Base-by-base conservation (phyloP, 2,888 invertebrate species). In the Tinea pellionella region DNA sequence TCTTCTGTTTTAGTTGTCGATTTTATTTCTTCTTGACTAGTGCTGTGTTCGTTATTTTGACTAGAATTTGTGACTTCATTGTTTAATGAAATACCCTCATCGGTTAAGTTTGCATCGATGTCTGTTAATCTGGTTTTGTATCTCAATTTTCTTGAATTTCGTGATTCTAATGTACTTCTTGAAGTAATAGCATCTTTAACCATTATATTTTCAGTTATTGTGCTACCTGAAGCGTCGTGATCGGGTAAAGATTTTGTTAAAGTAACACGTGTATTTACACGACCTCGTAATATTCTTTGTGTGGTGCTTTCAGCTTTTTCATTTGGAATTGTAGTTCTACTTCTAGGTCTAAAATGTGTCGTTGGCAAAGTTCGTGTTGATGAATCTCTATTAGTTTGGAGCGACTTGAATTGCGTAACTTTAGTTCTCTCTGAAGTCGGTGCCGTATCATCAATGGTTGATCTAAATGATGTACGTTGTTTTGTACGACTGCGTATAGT, bases 41-140 rank as follows among this genome's bases (percentile, higher is more conserved):
- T 69, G 66, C 67, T 64, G 61, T 61, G 67, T 66, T 74, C 75
- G 65, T 73, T 75, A 61, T 68, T 75, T 68, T 80, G 81, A 83
- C 83, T 81, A 82, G 83, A 80, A 68, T 78, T 76, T 59, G 66
- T 68, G 61, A 76, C 71, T 72, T 51, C 12, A 30, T 19, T 59
- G 6, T 69, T 66, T 61, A 69, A 63, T 64, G 67, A 66, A 37
- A 81, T 69, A 62, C 80, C 82, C 68, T 79, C 76, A 6, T 78
- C 80, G 15, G 85, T 81, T 68, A 83, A 67, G 68, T 87, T 87
- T 4, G 81, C 73, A 61, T 86, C 85, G 11, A 76, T 78, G 66
- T 86, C 86, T 9, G 75, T 68, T 57, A 70, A 67, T 59, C 81
- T 70, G 29, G 78, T 70, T 65, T 74, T 78, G 61, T 80, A 84